phyloP scores from a whole-genome alignment of 2,113 vertebrate species.

The Aegithalos caudatus region DNA sequence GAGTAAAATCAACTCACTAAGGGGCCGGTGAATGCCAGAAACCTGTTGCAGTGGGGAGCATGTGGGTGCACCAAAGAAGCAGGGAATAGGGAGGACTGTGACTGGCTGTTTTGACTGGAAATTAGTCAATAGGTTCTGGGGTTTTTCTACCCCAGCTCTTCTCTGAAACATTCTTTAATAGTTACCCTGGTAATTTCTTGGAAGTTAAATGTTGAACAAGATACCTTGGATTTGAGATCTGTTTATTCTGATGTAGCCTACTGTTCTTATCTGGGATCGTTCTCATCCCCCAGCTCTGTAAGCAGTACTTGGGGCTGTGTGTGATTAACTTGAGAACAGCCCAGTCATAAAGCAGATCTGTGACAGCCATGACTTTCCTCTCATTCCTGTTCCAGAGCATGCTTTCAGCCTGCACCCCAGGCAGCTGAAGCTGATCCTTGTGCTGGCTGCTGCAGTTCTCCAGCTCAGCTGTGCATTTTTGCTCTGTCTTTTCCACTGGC shows the following conservation, averaged over 20 bases:
- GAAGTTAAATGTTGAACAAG: neutral
- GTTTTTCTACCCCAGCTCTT: neutral
- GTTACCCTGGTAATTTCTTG: neutral
- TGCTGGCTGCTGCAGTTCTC: neutral
- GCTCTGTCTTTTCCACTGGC: neutral
- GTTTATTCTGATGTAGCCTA: neutral
- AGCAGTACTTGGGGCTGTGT: neutral
- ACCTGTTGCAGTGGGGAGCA: neutral
- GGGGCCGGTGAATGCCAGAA: neutral
- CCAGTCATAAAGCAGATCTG: neutral
- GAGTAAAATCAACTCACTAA: neutral
- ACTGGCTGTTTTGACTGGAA: neutral
- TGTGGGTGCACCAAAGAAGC: neutral
- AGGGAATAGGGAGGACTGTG: neutral
- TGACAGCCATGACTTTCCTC: neutral
- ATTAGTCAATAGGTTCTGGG: neutral
- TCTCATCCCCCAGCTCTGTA: neutral
- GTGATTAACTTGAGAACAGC: neutral
- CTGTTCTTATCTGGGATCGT: neutral
- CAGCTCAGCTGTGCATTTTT: constrained; percentile 14
- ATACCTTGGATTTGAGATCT: neutral
- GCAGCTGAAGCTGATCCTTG: neutral
- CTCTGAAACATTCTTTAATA: neutral
- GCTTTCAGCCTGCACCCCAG: neutral
- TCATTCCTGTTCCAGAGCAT: neutral